Percentiles rank a stretch among this genome's conserved stretches.
Evolutionary conservation across 1,140 invertebrate genomes (phyloP).

Genomic region (Drosophila punjabiensis): DNA sequence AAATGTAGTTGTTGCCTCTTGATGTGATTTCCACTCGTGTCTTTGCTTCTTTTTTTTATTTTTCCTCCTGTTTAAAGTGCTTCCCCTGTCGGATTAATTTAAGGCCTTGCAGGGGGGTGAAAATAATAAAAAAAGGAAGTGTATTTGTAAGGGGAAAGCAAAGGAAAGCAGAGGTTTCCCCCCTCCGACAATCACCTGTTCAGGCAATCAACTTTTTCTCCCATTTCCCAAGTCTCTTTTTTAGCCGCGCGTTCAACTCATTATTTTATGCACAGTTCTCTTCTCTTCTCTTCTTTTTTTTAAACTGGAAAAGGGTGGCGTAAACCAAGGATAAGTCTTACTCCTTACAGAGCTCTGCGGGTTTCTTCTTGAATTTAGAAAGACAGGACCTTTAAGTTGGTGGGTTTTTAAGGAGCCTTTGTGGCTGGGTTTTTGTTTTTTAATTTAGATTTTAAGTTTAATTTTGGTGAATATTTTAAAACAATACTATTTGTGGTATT

Average conservation of each 20-base stretch:
- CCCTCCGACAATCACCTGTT: constrained; percentile 48
- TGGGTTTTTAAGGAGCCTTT: not conserved
- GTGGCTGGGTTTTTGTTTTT: not conserved
- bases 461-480: too few species aligned
- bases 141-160: not conserved
- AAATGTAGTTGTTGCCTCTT: constrained; percentile 76
- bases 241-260: constrained; percentile 25
- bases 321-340: not conserved
- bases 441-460: too few species aligned
- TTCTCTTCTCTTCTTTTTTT: not conserved
- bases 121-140: not conserved
- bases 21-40: constrained; percentile 47
- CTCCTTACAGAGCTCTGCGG: not conserved
- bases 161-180: not conserved
- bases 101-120: constrained; percentile 22
- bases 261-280: constrained; percentile 67
- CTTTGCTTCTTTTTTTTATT: constrained; percentile 36
- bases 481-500: too few species aligned
- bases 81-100: constrained; percentile 44
- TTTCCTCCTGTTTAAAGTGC: constrained; percentile 35
- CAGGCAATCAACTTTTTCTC: constrained; percentile 60
- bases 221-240: constrained; percentile 24
- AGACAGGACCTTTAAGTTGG: not conserved
- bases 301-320: constrained; percentile 18
- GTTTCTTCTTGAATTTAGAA: not conserved